Conservation (phyloP, 2,113 vertebrate genomes). For the Zosterops japonicus region DNA sequence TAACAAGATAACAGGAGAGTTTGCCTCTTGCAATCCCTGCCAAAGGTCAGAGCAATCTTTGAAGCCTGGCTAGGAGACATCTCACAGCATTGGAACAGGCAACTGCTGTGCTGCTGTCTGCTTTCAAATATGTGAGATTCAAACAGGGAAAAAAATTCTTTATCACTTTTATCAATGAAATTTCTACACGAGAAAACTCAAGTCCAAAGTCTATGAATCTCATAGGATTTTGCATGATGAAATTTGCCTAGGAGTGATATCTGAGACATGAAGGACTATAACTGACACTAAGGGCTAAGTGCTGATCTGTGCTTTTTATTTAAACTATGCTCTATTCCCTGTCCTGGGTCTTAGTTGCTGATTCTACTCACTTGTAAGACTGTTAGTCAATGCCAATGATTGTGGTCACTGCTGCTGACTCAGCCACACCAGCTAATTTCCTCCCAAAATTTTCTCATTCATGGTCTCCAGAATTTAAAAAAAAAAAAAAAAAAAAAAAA, state of each 20-base stretch:
- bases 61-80: neutral
- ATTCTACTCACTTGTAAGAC: neutral
- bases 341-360: neutral
- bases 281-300: neutral
- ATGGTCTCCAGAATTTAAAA: neutral
- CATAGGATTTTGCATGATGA: neutral
- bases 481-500: no score
- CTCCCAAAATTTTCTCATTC: neutral
- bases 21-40: neutral
- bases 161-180: neutral
- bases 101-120: neutral
- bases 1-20: neutral
- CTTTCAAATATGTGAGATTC: neutral
- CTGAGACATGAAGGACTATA: neutral
- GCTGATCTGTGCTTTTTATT: neutral
- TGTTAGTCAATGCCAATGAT: neutral
- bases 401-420: neutral
- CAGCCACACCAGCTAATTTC: neutral
- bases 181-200: neutral
- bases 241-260: neutral
- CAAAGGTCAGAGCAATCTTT: neutral
- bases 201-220: neutral
- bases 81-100: neutral
- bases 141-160: neutral
- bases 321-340: neutral